A percentile compares a stretch with the other conserved stretches of the same genome.
phyloP scores from a whole-genome alignment of 2,113 vertebrate species.

The Neodontobutis hainanensis region DNA sequence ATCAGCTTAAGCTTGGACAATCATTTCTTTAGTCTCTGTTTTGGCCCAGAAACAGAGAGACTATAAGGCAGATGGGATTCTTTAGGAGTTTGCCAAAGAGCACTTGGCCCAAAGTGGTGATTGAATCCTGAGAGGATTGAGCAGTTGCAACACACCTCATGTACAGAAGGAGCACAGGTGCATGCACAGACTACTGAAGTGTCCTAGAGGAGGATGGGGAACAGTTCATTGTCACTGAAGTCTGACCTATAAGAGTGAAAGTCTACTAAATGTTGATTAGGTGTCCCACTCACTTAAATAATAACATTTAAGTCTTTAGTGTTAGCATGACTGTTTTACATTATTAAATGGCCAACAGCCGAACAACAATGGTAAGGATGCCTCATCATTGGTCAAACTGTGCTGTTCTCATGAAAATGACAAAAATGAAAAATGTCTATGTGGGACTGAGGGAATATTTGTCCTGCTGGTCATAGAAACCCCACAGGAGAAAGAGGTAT shows the following conservation, averaged over 20 bases:
- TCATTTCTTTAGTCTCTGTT: conserved; percentile 26
- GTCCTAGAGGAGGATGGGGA: not conserved
- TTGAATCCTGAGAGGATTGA: conserved; percentile 48
- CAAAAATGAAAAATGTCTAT: conserved; percentile 38
- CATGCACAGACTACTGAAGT: not conserved
- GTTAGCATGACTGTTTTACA: too few relatives aligned
- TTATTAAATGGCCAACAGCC: too few relatives aligned
- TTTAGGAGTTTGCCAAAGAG: conserved; percentile 46
- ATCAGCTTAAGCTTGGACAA: conserved; percentile 6
- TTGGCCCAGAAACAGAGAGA: conserved; percentile 40
- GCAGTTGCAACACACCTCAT: conserved; percentile 52
- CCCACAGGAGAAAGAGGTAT: conserved; percentile 34
- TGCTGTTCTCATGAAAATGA: conserved; percentile 35
- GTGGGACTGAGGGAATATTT: conserved; percentile 39
- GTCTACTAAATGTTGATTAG: not conserved
- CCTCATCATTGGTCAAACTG: not conserved
- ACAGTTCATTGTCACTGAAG: not conserved
- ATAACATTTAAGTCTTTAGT: too few relatives aligned
- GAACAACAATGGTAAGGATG: not conserved
- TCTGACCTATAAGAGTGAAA: conserved; percentile 6
- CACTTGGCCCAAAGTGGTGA: conserved; percentile 47
- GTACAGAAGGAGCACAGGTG: conserved; percentile 13
- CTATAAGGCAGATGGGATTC: conserved; percentile 57
- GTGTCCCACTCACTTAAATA: too few relatives aligned
- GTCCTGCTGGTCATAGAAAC: conserved; percentile 26